Evolutionary conservation across 2,888 invertebrate species (phyloP), one percentile per base, ranked within the genome.

Genomic region (Phalangium opilio): DNA sequence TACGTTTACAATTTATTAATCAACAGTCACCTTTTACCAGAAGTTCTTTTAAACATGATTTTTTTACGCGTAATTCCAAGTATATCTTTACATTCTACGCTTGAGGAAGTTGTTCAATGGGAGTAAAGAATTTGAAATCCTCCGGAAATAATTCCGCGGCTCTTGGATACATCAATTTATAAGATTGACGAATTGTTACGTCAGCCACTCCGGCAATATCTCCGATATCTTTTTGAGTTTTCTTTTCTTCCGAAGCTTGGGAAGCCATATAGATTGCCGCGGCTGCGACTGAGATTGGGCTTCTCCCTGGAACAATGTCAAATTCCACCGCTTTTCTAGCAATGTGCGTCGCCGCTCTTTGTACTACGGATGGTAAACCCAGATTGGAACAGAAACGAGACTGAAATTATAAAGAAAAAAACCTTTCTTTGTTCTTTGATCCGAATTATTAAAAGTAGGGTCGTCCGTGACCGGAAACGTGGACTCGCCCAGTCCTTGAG

Each of bases 231-330:
- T 91, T 93, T 64, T 91, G 91, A 54, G 86, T 85, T 59, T 85
- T 79, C 64, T 95, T 86, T 63, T 87, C 83, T 59, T 86, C 87
- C 0, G 89, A 90, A 0, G 93, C 90, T 81, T 80, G 95, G 12
- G 93, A 93, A 2, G 98, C 96, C 96, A 98, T 96, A 63, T 96
- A 98, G 62, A 98, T 99, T 45, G 98, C 95, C 42, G 98, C 96
- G 7, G 98, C 98, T 0, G 98, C 93, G 1, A 98, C 93, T 0
- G 96, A 96, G 55, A 98, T 95, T 0, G 98, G 98, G 48, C 95
- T 95, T 61, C 96, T 77, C 5, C 96, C 96, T 36, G 96, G 89
- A 8, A 96, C 95, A 60, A 98, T 84, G 64, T 98, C 95, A 68
- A 91, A 70, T 63, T 98, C 95, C 0, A 91, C 91, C 3, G 96